phyloP scores from a whole-genome alignment of 2,888 invertebrate species.

The Perizoma flavofasciatum region DNA sequence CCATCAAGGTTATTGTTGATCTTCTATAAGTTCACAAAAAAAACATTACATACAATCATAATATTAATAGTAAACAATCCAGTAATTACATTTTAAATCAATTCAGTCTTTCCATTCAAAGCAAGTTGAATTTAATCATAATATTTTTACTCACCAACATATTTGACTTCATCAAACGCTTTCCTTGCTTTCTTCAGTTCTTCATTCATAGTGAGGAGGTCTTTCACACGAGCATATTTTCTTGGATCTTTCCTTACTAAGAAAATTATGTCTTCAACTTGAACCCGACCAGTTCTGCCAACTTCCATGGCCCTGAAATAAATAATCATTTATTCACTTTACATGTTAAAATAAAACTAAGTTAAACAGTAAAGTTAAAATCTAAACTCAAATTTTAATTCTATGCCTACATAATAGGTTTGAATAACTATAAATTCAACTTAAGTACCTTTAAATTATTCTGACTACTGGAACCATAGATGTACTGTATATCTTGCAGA shows the following conservation, averaged over 20 bases:
- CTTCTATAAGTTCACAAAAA: conserved; percentile 76
- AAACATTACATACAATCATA: conserved; percentile 33
- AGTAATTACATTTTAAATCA: neutral
- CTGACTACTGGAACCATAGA: no score
- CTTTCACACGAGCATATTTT: conserved; percentile 98
- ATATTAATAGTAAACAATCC: conserved; percentile 2
- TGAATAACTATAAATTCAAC: no score
- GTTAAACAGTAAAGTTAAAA: no score
- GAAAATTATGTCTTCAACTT: conserved; percentile 99
- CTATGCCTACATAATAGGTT: no score
- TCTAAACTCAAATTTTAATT: no score
- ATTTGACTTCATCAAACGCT: conserved; percentile 99
- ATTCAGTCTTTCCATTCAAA: conserved; percentile 7
- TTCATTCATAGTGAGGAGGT: conserved; percentile 98
- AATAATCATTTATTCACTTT: neutral
- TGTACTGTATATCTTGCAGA: no score
- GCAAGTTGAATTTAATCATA: neutral
- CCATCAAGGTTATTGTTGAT: conserved; percentile 76
- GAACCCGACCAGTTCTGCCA: conserved; percentile 97
- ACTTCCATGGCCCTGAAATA: conserved; percentile 95
- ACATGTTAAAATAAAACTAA: no score
- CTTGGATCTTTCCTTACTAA: conserved; percentile 97
- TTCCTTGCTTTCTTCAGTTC: conserved; percentile 99
- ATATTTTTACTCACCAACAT: conserved; percentile 88
- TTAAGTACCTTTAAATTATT: no score